A percentile compares a stretch with the other conserved stretches of the same genome.
Conservation (phyloP, 2,797 vertebrate genomes). For the Anisognathus igniventris region DNA sequence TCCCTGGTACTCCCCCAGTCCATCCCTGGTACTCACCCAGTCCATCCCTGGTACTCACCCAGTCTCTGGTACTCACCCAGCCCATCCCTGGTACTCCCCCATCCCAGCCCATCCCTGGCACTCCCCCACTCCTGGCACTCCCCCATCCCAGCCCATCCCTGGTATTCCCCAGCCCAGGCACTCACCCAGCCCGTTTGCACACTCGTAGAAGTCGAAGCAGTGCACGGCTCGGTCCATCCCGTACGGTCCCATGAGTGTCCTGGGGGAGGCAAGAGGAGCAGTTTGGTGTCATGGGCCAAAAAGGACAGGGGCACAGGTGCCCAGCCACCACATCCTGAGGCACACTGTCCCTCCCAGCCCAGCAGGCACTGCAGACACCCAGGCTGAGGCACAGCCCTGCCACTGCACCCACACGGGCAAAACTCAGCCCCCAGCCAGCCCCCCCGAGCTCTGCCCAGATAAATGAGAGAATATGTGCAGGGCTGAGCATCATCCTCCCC, state of each 20-base stretch:
- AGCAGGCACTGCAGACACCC: rapidly evolving
- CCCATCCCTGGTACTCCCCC: slow-evolving; percentile 33
- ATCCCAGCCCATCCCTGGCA: no score
- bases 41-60: slow-evolving; percentile 66
- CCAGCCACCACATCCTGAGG: not conserved
- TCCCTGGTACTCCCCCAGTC: no score
- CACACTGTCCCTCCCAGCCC: rapidly evolving
- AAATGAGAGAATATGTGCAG: slow-evolving; percentile 33
- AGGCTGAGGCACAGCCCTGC: rapidly evolving
- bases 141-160: slow-evolving; percentile 32
- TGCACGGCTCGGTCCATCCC: slow-evolving; percentile 85
- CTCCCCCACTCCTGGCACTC: not conserved
- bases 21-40: no score
- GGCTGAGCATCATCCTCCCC: slow-evolving; percentile 22
- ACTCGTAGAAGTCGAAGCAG: slow-evolving; percentile 86
- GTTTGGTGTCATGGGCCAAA: not conserved
- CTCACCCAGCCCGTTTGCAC: slow-evolving; percentile 85
- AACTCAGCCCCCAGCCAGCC: not conserved
- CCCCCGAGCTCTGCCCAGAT: not conserved
- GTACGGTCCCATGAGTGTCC: slow-evolving; percentile 91
- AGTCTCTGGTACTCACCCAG: slow-evolving; percentile 80
- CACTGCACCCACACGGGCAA: not conserved
- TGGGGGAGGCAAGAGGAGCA: slow-evolving; percentile 45
- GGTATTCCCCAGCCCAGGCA: no score
- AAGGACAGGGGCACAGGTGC: rapidly evolving